Conservation (phyloP, 2,113 vertebrate species). For the Falcunculus frontatus region DNA sequence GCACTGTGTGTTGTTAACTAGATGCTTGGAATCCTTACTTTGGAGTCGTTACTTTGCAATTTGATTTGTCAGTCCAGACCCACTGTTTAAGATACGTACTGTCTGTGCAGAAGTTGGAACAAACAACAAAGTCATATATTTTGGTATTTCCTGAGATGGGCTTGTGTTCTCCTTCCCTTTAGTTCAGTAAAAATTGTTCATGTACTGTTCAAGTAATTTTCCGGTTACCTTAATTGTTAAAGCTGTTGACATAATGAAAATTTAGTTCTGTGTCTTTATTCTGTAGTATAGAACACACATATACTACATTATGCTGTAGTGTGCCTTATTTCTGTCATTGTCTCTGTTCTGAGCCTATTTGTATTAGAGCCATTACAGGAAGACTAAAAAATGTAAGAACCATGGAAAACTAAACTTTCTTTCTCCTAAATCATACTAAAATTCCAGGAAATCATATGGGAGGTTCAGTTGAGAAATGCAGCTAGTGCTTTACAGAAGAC, state of each 20-base stretch:
- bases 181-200: not conserved
- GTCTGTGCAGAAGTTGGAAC: not conserved
- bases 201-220: not conserved
- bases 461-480: not conserved
- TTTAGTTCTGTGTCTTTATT: not conserved
- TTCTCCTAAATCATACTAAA: not conserved
- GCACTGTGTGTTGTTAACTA: not conserved
- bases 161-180: not conserved
- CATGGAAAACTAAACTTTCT: not conserved
- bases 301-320: not conserved
- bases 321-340: not conserved
- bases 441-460: not conserved
- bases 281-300: not conserved
- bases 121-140: not conserved
- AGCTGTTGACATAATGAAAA: not conserved
- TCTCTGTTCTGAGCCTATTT: not conserved
- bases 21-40: not conserved
- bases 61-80: not conserved
- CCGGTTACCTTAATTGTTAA: not conserved
- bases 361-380: not conserved
- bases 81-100: fast-evolving
- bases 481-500: not conserved
- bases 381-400: not conserved
- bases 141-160: not conserved
- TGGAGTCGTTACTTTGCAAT: not conserved